Conservation (phyloP, 2,888 invertebrate genomes). For the Melipona beecheii region DNA sequence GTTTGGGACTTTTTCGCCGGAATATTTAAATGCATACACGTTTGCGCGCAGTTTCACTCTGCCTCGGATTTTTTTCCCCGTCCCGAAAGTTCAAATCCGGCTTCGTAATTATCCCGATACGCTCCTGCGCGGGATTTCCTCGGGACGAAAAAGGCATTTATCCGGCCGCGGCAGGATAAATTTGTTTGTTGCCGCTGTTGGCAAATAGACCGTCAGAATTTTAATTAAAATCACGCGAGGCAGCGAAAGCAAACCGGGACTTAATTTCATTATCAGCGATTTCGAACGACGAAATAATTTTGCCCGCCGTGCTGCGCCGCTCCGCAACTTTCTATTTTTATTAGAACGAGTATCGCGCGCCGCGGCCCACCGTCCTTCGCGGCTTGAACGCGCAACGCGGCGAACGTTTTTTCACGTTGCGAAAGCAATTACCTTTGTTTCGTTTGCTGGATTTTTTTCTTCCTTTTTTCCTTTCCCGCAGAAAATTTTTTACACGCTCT, state of each 20-base stretch:
- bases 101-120: neutral
- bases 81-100: neutral
- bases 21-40: neutral
- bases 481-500: neutral
- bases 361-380: neutral
- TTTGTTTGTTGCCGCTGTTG: neutral
- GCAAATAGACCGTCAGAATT: neutral
- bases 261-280: constrained; percentile 13
- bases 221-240: constrained; percentile 16
- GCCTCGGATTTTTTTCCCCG: neutral
- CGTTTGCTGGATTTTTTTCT: neutral
- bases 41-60: too few relatives aligned
- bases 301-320: neutral
- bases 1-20: too few relatives aligned
- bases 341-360: neutral
- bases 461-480: too few relatives aligned
- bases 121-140: neutral
- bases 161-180: neutral
- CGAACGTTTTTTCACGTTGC: neutral
- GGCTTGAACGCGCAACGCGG: neutral
- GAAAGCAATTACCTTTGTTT: neutral
- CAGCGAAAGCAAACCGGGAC: constrained; percentile 1
- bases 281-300: neutral
- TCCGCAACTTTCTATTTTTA: neutral
- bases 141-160: neutral